These are phyloP conservation scores for Dendrolimus kikuchii DNA, from an alignment of 1,140 invertebrate genomes.

Conservation along the genomic window DNA sequence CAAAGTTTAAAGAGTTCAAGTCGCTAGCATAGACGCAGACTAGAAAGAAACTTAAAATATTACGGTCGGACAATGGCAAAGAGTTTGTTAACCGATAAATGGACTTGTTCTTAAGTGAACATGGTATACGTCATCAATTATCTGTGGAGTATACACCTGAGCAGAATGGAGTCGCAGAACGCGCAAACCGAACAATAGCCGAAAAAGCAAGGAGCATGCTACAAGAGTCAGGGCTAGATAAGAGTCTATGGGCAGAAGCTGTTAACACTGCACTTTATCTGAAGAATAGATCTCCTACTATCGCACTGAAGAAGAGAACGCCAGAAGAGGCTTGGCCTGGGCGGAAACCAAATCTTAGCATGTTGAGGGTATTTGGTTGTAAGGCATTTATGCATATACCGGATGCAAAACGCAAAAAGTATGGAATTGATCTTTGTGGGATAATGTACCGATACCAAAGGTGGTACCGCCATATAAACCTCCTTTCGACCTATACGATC, in stretches of 20 bases:
- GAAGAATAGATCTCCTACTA: constrained; percentile 5
- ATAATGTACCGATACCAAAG: constrained; percentile 2
- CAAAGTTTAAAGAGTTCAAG: neutral
- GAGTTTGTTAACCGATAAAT: constrained; percentile 3
- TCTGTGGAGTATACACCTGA: too few relatives aligned
- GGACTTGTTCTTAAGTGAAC: neutral
- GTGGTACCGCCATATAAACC: too few relatives aligned
- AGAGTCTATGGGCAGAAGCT: constrained; percentile 4
- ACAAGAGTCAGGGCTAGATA: neutral
- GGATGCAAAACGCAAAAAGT: constrained; percentile 4
- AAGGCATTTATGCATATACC: constrained; percentile 5
- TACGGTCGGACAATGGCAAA: constrained; percentile 1
- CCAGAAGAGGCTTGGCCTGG: constrained; percentile 4
- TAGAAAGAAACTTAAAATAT: constrained; percentile 1
- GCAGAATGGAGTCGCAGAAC: constrained; percentile 7
- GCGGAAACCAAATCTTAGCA: neutral
- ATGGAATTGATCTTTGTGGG: constrained; percentile 3
- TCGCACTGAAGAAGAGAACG: neutral
- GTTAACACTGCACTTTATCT: constrained; percentile 1
- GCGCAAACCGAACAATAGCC: constrained; percentile 2
- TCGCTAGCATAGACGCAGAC: neutral
- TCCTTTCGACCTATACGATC: too few relatives aligned
- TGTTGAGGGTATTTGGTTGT: constrained; percentile 3
- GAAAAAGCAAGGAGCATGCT: constrained; percentile 1
- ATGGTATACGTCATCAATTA: neutral